Conservation (phyloP, 1,140 invertebrate genomes). For the Drosophila sp. region DNA sequence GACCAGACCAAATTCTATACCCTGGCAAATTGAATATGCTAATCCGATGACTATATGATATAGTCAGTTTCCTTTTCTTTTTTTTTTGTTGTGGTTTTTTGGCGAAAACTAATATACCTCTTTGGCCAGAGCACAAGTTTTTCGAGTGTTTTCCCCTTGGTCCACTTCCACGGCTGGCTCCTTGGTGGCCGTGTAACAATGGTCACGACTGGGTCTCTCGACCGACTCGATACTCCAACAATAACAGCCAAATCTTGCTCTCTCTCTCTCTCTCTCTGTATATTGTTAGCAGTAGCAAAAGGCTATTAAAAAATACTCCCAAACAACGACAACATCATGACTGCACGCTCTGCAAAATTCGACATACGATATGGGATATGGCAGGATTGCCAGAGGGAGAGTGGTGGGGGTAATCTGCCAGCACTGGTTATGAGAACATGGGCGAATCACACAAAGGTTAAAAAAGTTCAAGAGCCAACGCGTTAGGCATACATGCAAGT, state of each 20-base stretch:
- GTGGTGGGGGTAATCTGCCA: slow-evolving; percentile 31
- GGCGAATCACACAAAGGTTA: slow-evolving; percentile 67
- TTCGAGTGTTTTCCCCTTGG: slow-evolving; percentile 27
- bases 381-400: neutral
- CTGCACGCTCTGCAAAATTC: slow-evolving; percentile 79
- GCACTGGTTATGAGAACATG: slow-evolving; percentile 69
- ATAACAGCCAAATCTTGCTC: slow-evolving; percentile 5
- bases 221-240: slow-evolving; percentile 13
- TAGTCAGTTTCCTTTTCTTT: slow-evolving; percentile 28
- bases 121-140: slow-evolving; percentile 6
- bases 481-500: slow-evolving; percentile 69
- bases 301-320: slow-evolving; percentile 54
- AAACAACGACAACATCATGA: slow-evolving; percentile 68
- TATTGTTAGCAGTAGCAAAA: slow-evolving; percentile 47
- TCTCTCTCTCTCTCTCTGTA: neutral
- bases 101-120: slow-evolving; percentile 2
- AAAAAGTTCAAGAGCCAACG: slow-evolving; percentile 77
- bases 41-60: slow-evolving; percentile 11
- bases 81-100: neutral
- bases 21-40: slow-evolving; percentile 22
- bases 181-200: slow-evolving; percentile 55
- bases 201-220: slow-evolving; percentile 65
- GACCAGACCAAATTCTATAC: neutral
- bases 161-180: slow-evolving; percentile 15
- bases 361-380: slow-evolving; percentile 74